phyloP scores from a whole-genome alignment of 2,113 vertebrate genomes.

The Acrocephalus kingi region DNA sequence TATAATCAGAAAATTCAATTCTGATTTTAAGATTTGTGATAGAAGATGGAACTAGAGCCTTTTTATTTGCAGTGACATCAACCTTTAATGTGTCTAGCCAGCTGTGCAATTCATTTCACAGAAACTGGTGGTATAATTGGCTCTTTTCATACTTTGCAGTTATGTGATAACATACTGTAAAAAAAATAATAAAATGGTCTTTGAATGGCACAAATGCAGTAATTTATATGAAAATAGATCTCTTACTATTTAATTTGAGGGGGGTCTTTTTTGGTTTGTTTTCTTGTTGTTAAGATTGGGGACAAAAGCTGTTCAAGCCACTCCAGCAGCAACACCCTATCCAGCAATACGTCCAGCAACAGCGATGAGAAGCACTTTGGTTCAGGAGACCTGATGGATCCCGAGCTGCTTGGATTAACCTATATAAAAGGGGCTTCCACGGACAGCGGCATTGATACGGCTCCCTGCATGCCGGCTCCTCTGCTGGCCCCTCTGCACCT shows the following conservation, averaged over 20 bases:
- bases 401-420: slow-evolving; percentile 88
- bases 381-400: slow-evolving; percentile 93
- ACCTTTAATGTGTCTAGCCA: slow-evolving; percentile 11
- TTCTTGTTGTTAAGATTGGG: slow-evolving; percentile 75
- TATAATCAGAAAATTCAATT: slow-evolving; percentile 28
- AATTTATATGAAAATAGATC: slow-evolving; percentile 14
- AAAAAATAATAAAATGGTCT: neutral
- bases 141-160: neutral
- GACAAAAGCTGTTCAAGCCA: slow-evolving; percentile 92
- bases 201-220: slow-evolving; percentile 5
- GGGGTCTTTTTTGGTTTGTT: neutral
- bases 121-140: neutral
- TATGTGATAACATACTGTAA: neutral
- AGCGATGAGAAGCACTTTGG: slow-evolving; percentile 95
- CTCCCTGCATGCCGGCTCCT: slow-evolving; percentile 82
- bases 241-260: neutral
- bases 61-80: slow-evolving; percentile 23
- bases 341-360: slow-evolving; percentile 92
- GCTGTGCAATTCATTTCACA: slow-evolving; percentile 19
- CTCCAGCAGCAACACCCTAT: slow-evolving; percentile 94
- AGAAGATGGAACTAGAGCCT: neutral
- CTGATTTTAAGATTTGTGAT: neutral
- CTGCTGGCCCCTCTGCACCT: slow-evolving; percentile 72
- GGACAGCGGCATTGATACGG: slow-evolving; percentile 93
- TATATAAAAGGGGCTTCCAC: slow-evolving; percentile 95